These are phyloP conservation scores for Vidua chalybeata DNA, from an alignment of 2,113 vertebrate species.

Conservation along the genomic window DNA sequence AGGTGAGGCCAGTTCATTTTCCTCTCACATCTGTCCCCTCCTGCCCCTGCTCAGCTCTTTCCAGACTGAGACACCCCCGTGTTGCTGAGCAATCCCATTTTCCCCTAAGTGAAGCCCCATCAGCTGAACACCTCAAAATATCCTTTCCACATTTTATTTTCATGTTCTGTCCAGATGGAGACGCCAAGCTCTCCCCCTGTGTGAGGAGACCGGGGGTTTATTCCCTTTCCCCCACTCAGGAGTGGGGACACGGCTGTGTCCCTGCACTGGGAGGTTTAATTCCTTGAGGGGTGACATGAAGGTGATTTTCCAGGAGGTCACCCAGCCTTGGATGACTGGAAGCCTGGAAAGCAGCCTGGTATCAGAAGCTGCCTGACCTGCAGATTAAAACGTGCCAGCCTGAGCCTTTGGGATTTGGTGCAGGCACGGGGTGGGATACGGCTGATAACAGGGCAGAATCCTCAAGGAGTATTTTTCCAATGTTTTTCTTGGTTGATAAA, in stretches of 20 bases:
- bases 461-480: background rate
- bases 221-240: background rate
- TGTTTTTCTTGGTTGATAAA: background rate
- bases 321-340: background rate
- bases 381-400: background rate
- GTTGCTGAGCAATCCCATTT: rapidly evolving
- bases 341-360: background rate
- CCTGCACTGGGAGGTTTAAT: background rate
- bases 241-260: rapidly evolving
- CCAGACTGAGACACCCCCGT: rapidly evolving
- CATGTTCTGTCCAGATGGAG: background rate
- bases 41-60: background rate
- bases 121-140: background rate
- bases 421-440: background rate
- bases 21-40: background rate
- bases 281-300: background rate
- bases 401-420: background rate
- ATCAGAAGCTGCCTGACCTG: background rate
- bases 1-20: background rate
- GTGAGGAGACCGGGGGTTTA: rapidly evolving
- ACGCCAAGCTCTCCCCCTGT: background rate
- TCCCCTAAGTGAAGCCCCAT: rapidly evolving
- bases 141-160: background rate
- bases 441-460: background rate
- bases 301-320: background rate